A percentile compares a stretch with the other conserved stretches of the same genome.
Conservation (phyloP, 2,888 invertebrate genomes). For the Nineta flava region DNA sequence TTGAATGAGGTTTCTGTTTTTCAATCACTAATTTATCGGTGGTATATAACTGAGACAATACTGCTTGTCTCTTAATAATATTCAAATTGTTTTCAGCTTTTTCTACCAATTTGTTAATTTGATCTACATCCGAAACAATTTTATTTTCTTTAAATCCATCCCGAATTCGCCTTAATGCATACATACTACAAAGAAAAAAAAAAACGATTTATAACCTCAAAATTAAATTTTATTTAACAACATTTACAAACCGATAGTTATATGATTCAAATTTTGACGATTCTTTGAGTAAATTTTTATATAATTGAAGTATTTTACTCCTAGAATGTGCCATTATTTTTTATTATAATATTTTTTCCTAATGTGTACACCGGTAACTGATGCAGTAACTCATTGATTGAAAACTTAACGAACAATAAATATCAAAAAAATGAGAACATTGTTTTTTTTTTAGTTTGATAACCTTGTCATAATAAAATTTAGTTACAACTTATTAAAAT, state of each 20-base stretch:
- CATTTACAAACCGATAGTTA: background rate
- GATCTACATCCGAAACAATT: background rate
- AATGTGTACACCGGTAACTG: too few species aligned
- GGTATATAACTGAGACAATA: background rate
- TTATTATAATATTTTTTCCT: too few species aligned
- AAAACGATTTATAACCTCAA: background rate
- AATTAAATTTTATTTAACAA: background rate
- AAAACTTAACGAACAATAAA: too few species aligned
- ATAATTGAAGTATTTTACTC: background rate
- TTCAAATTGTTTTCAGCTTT: background rate
- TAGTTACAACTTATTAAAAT: too few species aligned
- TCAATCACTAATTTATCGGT: background rate
- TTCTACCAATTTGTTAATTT: background rate
- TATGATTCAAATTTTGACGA: background rate
- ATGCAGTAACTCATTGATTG: too few species aligned
- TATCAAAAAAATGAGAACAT: too few species aligned
- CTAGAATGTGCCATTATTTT: background rate
- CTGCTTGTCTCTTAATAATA: background rate
- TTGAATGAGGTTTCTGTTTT: background rate
- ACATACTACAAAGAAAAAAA: background rate
- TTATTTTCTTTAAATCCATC: background rate
- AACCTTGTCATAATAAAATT: too few species aligned
- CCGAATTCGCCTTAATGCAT: background rate
- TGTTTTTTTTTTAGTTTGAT: too few species aligned
- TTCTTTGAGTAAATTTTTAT: background rate